A percentile compares a stretch with the other conserved stretches of the same genome.
Conservation (phyloP, 1,140 invertebrate species). For the Drosophila pachea region DNA sequence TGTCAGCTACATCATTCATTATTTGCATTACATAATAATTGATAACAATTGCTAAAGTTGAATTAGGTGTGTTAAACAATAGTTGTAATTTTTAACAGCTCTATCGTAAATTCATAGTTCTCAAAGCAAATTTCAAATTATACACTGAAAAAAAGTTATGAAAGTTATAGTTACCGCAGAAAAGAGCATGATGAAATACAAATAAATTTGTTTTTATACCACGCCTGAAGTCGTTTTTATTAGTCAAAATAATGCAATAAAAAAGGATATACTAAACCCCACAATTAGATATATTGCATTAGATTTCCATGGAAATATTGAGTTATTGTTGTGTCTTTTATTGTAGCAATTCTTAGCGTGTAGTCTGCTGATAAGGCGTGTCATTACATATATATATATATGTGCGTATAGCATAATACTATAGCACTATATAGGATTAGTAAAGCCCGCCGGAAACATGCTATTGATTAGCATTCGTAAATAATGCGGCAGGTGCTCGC, state of each 20-base stretch:
- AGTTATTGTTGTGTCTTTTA: too few species aligned
- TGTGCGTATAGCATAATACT: too few species aligned
- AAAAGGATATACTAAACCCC: too few species aligned
- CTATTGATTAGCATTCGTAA: slow-evolving; percentile 22
- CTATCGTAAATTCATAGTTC: background rate
- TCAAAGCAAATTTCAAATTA: background rate
- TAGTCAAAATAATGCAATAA: too few species aligned
- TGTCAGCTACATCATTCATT: background rate
- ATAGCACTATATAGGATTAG: too few species aligned
- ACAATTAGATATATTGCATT: too few species aligned
- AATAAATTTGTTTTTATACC: too few species aligned
- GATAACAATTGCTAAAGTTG: slow-evolving; percentile 7
- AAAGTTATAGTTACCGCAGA: background rate
- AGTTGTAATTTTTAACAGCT: slow-evolving; percentile 15
- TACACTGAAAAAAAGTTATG: slow-evolving; percentile 3
- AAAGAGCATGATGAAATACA: too few species aligned
- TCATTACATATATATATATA: too few species aligned
- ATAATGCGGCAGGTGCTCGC: slow-evolving; percentile 14
- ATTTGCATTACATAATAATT: too few species aligned
- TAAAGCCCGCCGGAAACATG: slow-evolving; percentile 1
- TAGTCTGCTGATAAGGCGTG: slow-evolving; percentile 2
- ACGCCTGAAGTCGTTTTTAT: too few species aligned
- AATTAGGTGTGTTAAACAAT: slow-evolving; percentile 4
- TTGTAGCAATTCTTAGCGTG: background rate
- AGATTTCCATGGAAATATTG: too few species aligned